Evolutionary conservation across 2,888 invertebrate species (phyloP), one percentile per base, ranked within the genome.

Genomic region (Drosophila anomelani): DNA sequence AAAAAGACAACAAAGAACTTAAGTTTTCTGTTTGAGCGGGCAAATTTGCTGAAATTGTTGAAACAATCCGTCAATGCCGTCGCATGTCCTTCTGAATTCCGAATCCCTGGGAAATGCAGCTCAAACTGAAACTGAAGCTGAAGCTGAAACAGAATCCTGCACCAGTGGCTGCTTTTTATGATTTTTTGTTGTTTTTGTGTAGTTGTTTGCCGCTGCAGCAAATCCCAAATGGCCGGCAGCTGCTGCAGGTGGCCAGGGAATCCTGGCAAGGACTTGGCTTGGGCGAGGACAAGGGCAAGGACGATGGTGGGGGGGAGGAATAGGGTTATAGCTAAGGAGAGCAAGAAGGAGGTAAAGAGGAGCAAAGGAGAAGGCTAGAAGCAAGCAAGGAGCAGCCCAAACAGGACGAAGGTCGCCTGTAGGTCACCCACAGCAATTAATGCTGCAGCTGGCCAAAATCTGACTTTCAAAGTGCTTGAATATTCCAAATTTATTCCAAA

Each of bases 1-100:
- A 32, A 54, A 32, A 29, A 23, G 7, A 46, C 44, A 46, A 26
- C 46, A 46, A 47, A 47, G 29, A 32, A 68, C 56, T 32, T 49
- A 36, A n/a, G 47, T 41, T 56, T 67, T 64, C 64, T 51, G 64
- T 64, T 64, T 64, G 64, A 61, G 41, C 44, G 64, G 62, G 13
- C 62, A 66, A 66, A 66, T 66, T 66, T 66, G 62, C 64, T 57
- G 41, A 67, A 68, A 67, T 68, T 56, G 56, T 56, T 67, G 67
- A 67, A 66, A 49, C 67, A 67, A 68, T 68, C 67, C 67, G 67
- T 68, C 67, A 68, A 68, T 68, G 56, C 67, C 47, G 67, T 43
- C 47, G 56, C 39, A 12, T 66, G 63, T 66, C 64, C 64, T 66
- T 66, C 51, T 44, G 20, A 13, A 53, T 36, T 17, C 26, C 20